Conservation (phyloP, 2,888 invertebrate genomes). For the Leucophora obtusa region DNA sequence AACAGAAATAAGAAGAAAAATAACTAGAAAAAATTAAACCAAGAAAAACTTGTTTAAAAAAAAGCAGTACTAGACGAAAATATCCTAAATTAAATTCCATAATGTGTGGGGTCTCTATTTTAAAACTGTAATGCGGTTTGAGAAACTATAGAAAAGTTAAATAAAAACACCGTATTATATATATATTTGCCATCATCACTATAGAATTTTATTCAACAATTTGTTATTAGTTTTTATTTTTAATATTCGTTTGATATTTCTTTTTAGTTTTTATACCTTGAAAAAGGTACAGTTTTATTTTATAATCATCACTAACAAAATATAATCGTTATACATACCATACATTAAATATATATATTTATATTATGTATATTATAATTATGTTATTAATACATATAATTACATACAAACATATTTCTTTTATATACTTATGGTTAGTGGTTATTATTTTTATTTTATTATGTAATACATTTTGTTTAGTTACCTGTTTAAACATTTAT, state of each 20-base stretch:
- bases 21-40: too few relatives aligned
- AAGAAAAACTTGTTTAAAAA: too few relatives aligned
- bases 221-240: constrained; percentile 44
- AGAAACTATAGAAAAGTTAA: neutral
- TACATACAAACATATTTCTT: constrained; percentile 40
- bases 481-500: constrained; percentile 61
- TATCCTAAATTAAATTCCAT: too few relatives aligned
- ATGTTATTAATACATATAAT: constrained; percentile 11
- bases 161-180: constrained; percentile 40
- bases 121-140: too few relatives aligned
- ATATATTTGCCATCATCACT: constrained; percentile 63
- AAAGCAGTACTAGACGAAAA: too few relatives aligned
- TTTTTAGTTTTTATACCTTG: constrained; percentile 59
- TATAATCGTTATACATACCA: constrained; percentile 55
- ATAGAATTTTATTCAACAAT: constrained; percentile 61
- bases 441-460: constrained; percentile 22
- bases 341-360: constrained; percentile 54
- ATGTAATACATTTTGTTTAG: constrained; percentile 23
- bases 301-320: constrained; percentile 56
- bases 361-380: constrained; percentile 12
- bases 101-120: too few relatives aligned
- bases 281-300: constrained; percentile 57
- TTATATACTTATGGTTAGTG: constrained; percentile 1
- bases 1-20: too few relatives aligned
- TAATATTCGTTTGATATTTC: constrained; percentile 67